Evolutionary conservation across 2,888 invertebrate genomes (phyloP), one percentile per base, ranked within the genome.

Genomic region (Bembecia ichneumoniformis): DNA sequence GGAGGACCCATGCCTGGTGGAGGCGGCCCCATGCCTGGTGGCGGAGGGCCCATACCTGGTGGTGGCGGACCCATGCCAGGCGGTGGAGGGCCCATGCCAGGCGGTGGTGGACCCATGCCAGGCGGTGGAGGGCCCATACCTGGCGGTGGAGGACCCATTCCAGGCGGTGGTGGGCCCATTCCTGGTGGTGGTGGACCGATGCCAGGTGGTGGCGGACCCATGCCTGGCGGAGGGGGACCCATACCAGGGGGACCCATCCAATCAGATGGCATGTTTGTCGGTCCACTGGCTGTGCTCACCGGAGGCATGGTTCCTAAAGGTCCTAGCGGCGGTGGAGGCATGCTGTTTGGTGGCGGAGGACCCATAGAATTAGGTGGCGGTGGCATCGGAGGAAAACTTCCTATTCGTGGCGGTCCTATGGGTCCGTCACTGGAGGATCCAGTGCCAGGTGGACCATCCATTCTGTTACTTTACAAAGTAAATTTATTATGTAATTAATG

Each of bases 401-500:
- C 7, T 34, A 50, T 43, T 9, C 43, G 43, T 15, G 51, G 49
- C 13, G 49, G 51, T 15, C 44, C 49, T 14, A 80, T 71, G 14
- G 74, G 9, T 28, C 68, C 74, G 54, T 71, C 79, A 53, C 66
- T 74, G 3, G 71, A 63, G 43, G 81, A 71, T 51, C 76, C 77
- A 3, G 77, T 78, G 20, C 84, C 86, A 43, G 86, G 82, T 47
- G 83, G 83, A 54, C 81, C 83, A 17, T 86, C 84, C 84, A 84
- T 84, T 47, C 52, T 65, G 11, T 9, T 40, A 40, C n/a, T 40
- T 40, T n/a, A 13, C 11, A 40, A 28, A 28, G 28, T 44, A 43
- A 47, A 45, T 46, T 40, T 28, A 49, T 35, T 49, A 52, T 52
- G 52, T 55, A 52, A 51, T 50, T 50, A 47, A 16, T 46, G 2